These are phyloP conservation scores for Drosophila falleni DNA, from an alignment of 2,888 invertebrate species.

Conservation along the genomic window DNA sequence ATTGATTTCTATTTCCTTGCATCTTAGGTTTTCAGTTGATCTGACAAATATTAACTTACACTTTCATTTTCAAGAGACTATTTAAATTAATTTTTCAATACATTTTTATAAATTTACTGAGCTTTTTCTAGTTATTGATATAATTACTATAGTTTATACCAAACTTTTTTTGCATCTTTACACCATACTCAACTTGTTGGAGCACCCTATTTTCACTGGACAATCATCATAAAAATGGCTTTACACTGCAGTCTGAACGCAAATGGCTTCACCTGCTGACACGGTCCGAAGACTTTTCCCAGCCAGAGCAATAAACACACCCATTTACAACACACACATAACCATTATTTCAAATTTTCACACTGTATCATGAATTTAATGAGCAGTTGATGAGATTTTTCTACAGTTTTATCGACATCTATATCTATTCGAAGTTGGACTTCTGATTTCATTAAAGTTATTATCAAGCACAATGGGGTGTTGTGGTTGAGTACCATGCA, in stretches of 20 bases:
- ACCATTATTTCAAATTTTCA: constrained; percentile 38
- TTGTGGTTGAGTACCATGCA: constrained; percentile 37
- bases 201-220: constrained; percentile 36
- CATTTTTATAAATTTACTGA: no score
- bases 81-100: no score
- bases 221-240: constrained; percentile 63
- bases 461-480: constrained; percentile 6
- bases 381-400: constrained; percentile 15
- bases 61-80: no score
- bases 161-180: background rate
- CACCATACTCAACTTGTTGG: background rate
- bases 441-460: constrained; percentile 21
- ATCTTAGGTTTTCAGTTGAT: no score
- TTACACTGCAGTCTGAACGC: constrained; percentile 29
- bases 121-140: no score
- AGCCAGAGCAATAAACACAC: background rate
- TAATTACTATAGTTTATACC: background rate
- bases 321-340: background rate
- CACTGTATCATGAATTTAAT: constrained; percentile 26
- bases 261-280: constrained; percentile 43
- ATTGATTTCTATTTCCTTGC: no score
- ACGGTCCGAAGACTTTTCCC: background rate
- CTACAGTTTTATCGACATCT: constrained; percentile 19
- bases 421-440: background rate
- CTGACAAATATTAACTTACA: no score